Conservation (phyloP, 2,797 vertebrate species). For the Ara ararauna region DNA sequence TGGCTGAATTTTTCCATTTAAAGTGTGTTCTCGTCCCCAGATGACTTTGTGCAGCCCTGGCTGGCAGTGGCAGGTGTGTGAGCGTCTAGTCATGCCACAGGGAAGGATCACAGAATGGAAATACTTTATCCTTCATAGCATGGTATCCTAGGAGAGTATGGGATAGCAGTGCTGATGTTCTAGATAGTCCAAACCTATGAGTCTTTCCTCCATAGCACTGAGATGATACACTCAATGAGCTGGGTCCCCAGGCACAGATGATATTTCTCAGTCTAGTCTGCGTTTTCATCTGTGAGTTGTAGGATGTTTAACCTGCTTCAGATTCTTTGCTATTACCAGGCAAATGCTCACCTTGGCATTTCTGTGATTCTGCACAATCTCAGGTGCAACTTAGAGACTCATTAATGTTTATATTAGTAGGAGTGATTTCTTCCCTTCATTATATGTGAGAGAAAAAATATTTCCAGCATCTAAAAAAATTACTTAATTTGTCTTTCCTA, state of each 20-base stretch:
- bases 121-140: neutral
- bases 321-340: neutral
- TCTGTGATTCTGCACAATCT: neutral
- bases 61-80: conserved; percentile 34
- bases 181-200: neutral
- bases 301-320: neutral
- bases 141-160: neutral
- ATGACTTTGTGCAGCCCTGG: conserved; percentile 34
- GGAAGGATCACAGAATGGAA: conserved; percentile 1
- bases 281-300: neutral
- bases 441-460: neutral
- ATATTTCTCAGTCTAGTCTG: neutral
- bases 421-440: neutral
- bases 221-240: neutral
- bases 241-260: neutral
- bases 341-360: neutral
- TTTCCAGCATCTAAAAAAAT: neutral
- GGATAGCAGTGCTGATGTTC: neutral
- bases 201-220: neutral
- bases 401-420: neutral
- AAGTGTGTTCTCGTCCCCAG: conserved; percentile 20
- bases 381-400: neutral
- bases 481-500: neutral
- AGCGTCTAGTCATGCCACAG: conserved; percentile 11
- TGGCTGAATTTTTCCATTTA: conserved; percentile 58